Evolutionary conservation across 1,140 invertebrate species (phyloP).

Genomic region (Temnothorax curvispinosus): DNA sequence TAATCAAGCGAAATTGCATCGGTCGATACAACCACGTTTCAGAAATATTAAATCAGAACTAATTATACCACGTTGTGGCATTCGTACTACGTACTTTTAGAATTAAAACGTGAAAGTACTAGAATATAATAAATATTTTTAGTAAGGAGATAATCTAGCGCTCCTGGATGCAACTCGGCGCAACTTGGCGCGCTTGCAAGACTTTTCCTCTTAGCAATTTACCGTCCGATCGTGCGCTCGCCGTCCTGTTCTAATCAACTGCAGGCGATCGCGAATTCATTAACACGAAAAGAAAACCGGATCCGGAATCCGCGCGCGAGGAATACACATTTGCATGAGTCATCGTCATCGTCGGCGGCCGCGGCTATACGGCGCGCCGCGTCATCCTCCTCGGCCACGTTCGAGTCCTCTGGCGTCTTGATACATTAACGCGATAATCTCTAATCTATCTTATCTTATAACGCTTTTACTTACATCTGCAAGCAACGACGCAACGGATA

Average conservation of each 20-base stretch:
- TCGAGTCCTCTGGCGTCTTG: conserved; percentile 54
- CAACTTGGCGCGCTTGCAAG: neutral
- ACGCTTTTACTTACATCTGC: conserved; percentile 64
- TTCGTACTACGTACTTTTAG: neutral
- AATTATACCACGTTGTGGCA: neutral
- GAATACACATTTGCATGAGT: conserved; percentile 73
- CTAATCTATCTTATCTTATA: conserved; percentile 63
- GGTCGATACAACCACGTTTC: neutral
- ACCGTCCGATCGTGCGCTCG: conserved; percentile 60
- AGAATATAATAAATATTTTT: neutral
- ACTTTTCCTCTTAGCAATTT: conserved; percentile 59
- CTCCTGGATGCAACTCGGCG: neutral
- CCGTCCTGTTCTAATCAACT: conserved; percentile 34
- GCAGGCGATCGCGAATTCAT: conserved; percentile 60
- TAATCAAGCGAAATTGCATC: neutral
- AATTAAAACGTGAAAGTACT: neutral
- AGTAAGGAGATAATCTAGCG: neutral
- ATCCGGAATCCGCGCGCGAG: conserved; percentile 69
- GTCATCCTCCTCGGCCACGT: conserved; percentile 51
- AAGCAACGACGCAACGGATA: conserved; percentile 61
- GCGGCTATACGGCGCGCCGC: neutral
- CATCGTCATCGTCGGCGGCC: conserved; percentile 58
- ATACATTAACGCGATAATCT: conserved; percentile 76
- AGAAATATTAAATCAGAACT: neutral
- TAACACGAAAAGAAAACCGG: conserved; percentile 76